Conservation (phyloP, 2,888 invertebrate species). For the Buathra laborator region DNA sequence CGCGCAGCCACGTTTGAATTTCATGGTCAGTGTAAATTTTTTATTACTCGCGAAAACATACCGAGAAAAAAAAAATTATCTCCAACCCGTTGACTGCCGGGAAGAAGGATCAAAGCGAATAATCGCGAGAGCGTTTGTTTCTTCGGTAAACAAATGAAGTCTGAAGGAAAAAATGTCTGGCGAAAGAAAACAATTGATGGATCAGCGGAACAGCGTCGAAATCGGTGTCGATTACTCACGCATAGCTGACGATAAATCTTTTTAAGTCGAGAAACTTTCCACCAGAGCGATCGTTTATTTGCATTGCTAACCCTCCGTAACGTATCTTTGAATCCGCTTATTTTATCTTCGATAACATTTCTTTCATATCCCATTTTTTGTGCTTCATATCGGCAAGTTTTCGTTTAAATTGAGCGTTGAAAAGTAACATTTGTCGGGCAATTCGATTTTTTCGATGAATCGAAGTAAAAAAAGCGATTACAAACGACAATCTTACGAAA, state of each 20-base stretch:
- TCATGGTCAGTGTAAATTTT: constrained; percentile 38
- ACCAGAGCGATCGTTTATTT: neutral
- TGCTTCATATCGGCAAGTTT: neutral
- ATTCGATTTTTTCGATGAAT: neutral
- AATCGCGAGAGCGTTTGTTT: constrained; percentile 13
- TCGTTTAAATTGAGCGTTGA: neutral
- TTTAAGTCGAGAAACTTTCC: neutral
- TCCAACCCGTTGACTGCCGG: neutral
- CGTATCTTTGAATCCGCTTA: neutral
- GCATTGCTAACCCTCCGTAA: neutral
- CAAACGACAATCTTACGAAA: neutral
- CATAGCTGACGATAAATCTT: neutral
- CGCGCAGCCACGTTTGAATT: constrained; percentile 36
- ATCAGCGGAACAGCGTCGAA: neutral
- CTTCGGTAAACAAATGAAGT: constrained; percentile 22
- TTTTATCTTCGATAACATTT: neutral
- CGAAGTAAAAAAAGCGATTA: neutral
- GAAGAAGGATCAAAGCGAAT: neutral
- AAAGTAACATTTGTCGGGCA: neutral
- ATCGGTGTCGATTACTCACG: constrained; percentile 3
- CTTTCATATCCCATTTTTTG: neutral
- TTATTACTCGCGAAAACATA: constrained; percentile 15
- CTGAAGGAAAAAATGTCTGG: constrained; percentile 2
- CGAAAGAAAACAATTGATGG: neutral
- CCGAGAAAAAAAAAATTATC: neutral